phyloP scores from a whole-genome alignment of 2,113 vertebrate genomes.

The Scartelaos histophorus region DNA sequence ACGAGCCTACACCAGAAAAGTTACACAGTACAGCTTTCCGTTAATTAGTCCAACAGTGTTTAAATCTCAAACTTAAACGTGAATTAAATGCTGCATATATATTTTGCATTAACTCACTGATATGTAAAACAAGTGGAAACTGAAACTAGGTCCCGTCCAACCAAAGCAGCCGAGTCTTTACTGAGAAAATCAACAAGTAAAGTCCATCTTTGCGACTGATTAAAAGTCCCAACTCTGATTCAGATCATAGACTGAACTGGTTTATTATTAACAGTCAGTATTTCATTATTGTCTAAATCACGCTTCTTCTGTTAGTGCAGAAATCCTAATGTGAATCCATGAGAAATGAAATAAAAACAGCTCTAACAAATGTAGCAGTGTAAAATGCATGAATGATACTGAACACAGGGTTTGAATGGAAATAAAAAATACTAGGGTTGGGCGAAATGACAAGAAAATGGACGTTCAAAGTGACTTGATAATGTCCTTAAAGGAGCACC shows the following conservation, averaged over 20 bases:
- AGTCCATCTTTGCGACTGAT: background rate
- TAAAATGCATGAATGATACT: conserved; percentile 1
- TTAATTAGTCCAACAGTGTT: background rate
- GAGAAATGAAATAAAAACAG: conserved; percentile 9
- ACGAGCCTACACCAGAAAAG: background rate
- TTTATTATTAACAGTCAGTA: conserved; percentile 25
- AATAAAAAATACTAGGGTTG: background rate
- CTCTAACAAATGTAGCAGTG: conserved; percentile 8
- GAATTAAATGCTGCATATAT: background rate
- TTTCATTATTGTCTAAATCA: conserved; percentile 15
- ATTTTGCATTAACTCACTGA: background rate
- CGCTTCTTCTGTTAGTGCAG: conserved; percentile 50
- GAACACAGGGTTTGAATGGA: conserved; percentile 8
- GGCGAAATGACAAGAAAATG: background rate
- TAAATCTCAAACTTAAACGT: background rate
- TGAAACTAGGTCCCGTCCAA: conserved; percentile 24
- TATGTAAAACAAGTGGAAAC: conserved; percentile 2
- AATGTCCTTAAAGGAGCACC: too few relatives aligned
- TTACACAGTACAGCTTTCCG: background rate
- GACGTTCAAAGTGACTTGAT: too few relatives aligned
- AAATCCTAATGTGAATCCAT: conserved; percentile 32
- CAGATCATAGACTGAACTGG: conserved; percentile 11
- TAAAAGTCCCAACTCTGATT: conserved; percentile 15
- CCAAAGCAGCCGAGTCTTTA: conserved; percentile 20
- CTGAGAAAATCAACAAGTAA: conserved; percentile 19